Conservation (phyloP, 2,888 invertebrate species). For the Brenthis ino region DNA sequence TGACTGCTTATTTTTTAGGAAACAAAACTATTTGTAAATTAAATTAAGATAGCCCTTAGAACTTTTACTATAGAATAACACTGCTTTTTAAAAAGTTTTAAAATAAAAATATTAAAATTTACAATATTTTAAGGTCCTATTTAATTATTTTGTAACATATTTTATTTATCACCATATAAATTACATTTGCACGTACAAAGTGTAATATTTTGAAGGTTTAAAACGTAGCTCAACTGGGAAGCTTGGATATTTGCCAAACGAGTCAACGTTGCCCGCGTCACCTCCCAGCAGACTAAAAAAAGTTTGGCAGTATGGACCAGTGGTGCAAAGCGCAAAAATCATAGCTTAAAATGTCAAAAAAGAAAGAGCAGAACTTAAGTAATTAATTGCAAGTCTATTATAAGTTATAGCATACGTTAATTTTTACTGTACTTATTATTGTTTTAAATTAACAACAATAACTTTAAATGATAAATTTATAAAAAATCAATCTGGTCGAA, state of each 20-base stretch:
- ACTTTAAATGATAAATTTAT: no score
- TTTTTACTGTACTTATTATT: no score
- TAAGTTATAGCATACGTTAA: no score
- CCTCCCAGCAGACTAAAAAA: constrained; percentile 29
- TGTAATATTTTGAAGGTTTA: constrained; percentile 25
- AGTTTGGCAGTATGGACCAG: constrained; percentile 20
- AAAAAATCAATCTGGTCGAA: no score
- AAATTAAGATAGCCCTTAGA: no score
- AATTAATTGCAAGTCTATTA: not conserved
- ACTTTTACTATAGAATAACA: no score
- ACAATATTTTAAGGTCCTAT: not conserved
- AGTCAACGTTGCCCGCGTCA: constrained; percentile 29
- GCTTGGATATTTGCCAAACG: constrained; percentile 31
- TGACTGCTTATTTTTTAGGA: no score
- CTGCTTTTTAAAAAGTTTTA: no score
- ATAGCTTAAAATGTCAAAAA: constrained; percentile 15
- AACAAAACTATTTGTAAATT: no score
- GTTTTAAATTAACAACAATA: no score
- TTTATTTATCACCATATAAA: constrained; percentile 23
- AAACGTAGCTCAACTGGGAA: constrained; percentile 27
- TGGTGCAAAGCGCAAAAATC: constrained; percentile 22
- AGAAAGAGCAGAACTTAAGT: constrained; percentile 7
- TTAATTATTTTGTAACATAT: constrained; percentile 20
- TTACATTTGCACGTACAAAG: constrained; percentile 21
- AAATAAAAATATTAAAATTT: not conserved